Base-by-base conservation (phyloP, 1,140 invertebrate genomes). In the Linepithema humile region DNA sequence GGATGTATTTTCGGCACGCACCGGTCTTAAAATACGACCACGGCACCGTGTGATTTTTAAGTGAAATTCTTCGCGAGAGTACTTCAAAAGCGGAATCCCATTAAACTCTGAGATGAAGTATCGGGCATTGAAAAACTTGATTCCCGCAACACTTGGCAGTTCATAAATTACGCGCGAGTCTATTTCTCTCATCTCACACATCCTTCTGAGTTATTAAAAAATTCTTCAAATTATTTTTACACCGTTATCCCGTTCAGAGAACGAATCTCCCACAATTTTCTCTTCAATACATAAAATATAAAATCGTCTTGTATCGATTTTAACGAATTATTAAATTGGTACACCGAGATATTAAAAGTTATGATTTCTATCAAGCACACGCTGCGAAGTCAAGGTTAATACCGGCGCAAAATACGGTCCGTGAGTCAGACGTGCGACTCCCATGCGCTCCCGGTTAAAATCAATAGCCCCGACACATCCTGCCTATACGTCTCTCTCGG, bases 1-100 rank as follows among this genome's bases (percentile, higher is more conserved):
- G 83, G 77, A 40, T n/a, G n/a, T 88, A 88, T 88, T 88, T 88
- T 88, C 77, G 75, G 83, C 73, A 20, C 74, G 43, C 53, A 82
- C 57, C 45, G 1, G 10, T 77, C 87, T 88, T 67, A 73, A 77
- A 85, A 85, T 78, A 88, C 55, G n/a, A 59, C 9, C 69, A 45
- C 26, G 38, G 2, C 35, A 35, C 26, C 40, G 48, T 65, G 64
- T 82, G 70, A 64, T 88, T 88, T 88, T 87, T 69, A 20, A 60
- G 60, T 50, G 85, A 78, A 77, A 87, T 86, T n/a, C 26, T 67
- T 57, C 10, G n/a, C 62, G 3, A 10, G 53, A 69, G 62, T 70
- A 32, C 35, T 23, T 62, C 3, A 17, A 57, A 7, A 72, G 20
- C 29, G 20, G 57, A 72, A 35, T 82, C 20, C 40, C 38, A 40